Evolutionary conservation across 2,113 vertebrate genomes (phyloP).

Genomic region (Periophthalmodon schlosseri): DNA sequence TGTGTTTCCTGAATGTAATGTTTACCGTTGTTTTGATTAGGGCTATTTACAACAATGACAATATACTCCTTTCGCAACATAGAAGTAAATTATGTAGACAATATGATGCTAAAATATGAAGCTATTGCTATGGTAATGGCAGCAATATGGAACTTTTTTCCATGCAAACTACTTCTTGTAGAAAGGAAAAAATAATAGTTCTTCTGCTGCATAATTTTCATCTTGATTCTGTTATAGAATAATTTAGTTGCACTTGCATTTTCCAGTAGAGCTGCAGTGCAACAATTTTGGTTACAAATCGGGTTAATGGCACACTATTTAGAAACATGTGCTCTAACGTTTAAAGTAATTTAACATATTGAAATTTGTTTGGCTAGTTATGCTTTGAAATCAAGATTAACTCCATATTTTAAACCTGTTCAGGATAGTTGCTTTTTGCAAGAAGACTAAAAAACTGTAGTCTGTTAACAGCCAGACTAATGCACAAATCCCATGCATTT

Average conservation of each 20-base stretch:
- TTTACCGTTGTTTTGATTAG: constrained; percentile 22
- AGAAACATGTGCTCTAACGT: neutral
- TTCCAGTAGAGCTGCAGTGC: neutral
- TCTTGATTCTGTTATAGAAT: neutral
- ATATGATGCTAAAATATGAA: neutral
- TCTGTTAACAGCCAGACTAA: no score
- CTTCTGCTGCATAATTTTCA: neutral
- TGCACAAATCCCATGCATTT: no score
- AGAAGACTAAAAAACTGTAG: no score
- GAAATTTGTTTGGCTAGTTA: neutral
- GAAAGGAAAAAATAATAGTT: neutral
- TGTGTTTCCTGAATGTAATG: constrained; percentile 9
- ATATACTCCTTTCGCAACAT: neutral
- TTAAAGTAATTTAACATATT: neutral
- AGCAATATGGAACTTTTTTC: neutral
- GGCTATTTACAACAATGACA: constrained; percentile 10
- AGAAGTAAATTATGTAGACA: neutral
- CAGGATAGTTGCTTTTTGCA: no score
- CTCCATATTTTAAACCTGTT: no score
- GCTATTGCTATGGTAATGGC: neutral
- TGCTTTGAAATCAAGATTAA: no score
- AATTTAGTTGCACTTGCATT: neutral
- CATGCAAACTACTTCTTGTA: constrained; percentile 1
- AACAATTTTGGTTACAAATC: neutral
- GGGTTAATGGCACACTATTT: neutral